Conservation (phyloP, 1,140 invertebrate species). For the Brachionus paranguensis region DNA sequence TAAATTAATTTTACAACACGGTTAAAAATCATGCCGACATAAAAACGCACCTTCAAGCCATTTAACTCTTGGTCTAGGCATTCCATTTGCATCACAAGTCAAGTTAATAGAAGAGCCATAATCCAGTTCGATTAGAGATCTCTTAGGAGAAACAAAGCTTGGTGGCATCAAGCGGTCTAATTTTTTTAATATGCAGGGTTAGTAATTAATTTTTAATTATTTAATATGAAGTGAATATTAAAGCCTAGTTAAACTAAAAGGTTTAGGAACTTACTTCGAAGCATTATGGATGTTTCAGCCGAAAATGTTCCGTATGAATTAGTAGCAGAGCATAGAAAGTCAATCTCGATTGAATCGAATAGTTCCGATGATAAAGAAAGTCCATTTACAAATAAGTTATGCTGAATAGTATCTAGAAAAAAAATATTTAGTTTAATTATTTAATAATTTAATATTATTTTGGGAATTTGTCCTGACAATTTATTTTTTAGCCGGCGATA, state of each 20-base stretch:
- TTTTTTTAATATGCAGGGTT: neutral
- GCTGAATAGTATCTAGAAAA: neutral
- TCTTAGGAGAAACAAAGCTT: constrained; percentile 8
- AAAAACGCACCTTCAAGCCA: constrained; percentile 38
- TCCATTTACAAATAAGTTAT: constrained; percentile 5
- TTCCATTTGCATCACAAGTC: constrained; percentile 37
- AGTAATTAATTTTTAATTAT: neutral
- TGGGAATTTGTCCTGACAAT: too few relatives aligned
- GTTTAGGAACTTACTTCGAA: neutral
- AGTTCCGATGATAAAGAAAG: neutral
- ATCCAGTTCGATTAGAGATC: constrained; percentile 31
- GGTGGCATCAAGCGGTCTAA: constrained; percentile 39
- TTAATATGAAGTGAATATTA: neutral
- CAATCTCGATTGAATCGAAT: neutral
- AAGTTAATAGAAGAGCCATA: constrained; percentile 9
- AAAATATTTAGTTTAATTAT: neutral
- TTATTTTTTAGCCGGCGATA: too few relatives aligned
- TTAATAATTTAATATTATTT: neutral
- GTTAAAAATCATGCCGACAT: neutral
- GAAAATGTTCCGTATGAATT: neutral
- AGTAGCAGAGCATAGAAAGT: constrained; percentile 3
- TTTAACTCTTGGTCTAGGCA: constrained; percentile 37
- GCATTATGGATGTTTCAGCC: constrained; percentile 25
- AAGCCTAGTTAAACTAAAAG: neutral
- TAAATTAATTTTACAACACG: constrained; percentile 10